phyloP scores from a whole-genome alignment of 2,888 invertebrate genomes.

The Drosophila crucigera region DNA sequence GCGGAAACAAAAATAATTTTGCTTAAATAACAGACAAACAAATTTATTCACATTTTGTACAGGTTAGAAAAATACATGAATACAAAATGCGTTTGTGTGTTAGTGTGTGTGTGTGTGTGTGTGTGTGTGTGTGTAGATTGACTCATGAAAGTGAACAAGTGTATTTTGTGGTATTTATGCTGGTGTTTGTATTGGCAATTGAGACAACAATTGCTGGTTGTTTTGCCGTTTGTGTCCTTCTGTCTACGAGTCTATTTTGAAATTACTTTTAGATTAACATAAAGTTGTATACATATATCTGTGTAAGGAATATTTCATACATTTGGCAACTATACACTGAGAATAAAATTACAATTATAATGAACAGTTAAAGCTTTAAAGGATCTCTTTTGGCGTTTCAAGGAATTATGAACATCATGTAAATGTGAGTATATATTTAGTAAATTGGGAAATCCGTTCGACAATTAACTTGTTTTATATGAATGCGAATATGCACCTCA shows the following conservation, averaged over 20 bases:
- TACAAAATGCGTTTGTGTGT: slow-evolving; percentile 1
- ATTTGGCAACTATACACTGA: slow-evolving; percentile 7
- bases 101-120: neutral
- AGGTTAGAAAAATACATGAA: slow-evolving; percentile 13
- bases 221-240: neutral
- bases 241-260: slow-evolving; percentile 12
- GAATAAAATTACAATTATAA: neutral
- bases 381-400: neutral
- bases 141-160: neutral
- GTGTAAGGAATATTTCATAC: neutral
- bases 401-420: neutral
- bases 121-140: neutral
- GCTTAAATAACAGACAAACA: slow-evolving; percentile 39
- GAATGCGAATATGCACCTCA: neutral
- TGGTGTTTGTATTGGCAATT: slow-evolving; percentile 1
- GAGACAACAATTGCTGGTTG: neutral
- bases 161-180: slow-evolving; percentile 3
- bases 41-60: slow-evolving; percentile 45
- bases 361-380: neutral
- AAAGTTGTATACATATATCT: neutral
- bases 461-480: neutral
- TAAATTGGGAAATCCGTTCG: too few relatives aligned
- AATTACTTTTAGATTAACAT: neutral
- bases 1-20: slow-evolving; percentile 22
- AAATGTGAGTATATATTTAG: neutral